A percentile compares a stretch with the other conserved stretches of the same genome.
These are phyloP conservation scores for Cuniculus paca DNA, from an alignment of 2,797 vertebrate species.

Conservation along the genomic window DNA sequence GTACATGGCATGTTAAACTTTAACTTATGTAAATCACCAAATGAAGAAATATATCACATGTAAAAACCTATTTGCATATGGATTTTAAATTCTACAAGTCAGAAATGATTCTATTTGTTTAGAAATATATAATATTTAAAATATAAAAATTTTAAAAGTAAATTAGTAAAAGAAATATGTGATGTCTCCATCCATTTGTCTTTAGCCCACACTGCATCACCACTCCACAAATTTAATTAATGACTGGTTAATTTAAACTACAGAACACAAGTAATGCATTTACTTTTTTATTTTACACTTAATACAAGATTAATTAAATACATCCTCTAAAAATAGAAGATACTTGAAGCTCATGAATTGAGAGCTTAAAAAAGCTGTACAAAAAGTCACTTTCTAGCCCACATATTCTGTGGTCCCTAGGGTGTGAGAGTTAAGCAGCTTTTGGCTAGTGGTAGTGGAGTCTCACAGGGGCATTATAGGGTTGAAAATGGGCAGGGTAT, in stretches of 20 bases:
- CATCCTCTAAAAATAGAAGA: neutral
- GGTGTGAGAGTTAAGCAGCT: neutral
- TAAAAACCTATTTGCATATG: neutral
- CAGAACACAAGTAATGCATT: neutral
- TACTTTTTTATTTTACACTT: neutral
- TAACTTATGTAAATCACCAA: neutral
- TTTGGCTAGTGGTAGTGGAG: neutral
- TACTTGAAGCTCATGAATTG: neutral
- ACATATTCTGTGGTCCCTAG: neutral
- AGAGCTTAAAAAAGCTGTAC: neutral
- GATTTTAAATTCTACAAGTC: neutral
- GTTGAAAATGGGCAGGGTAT: neutral
- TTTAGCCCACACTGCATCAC: constrained; percentile 1
- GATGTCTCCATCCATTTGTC: neutral
- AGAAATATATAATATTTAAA: neutral
- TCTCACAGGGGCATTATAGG: neutral
- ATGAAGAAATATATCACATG: neutral
- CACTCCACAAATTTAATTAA: neutral
- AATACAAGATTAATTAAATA: neutral
- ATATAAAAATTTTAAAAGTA: neutral
- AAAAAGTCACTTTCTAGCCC: neutral
- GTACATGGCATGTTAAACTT: neutral
- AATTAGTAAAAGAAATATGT: neutral
- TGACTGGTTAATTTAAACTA: neutral
- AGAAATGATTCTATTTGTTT: neutral